Conservation (phyloP, 2,113 vertebrate genomes). For the Stigmatopora nigra region DNA sequence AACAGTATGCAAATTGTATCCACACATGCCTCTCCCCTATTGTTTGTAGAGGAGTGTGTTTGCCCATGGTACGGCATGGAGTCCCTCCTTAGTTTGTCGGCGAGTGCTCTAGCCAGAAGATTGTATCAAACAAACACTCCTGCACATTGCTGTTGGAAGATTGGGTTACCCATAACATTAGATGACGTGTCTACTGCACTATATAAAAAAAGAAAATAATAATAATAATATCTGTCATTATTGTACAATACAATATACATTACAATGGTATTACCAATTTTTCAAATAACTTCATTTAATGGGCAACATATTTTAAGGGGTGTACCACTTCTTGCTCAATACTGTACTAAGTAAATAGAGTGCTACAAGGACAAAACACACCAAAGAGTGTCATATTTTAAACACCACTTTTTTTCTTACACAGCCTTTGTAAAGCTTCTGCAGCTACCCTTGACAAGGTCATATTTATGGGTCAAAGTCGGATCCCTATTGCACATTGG, state of each 20-base stretch:
- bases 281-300: no score
- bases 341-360: no score
- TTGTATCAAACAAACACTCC: conserved; percentile 59
- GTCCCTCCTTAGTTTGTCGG: conserved; percentile 36
- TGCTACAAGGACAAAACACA: not conserved
- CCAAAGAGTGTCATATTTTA: not conserved
- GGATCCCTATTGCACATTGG: not conserved
- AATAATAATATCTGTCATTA: no score
- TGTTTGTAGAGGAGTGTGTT: conserved; percentile 54
- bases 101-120: conserved; percentile 46
- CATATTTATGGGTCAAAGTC: not conserved
- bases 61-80: conserved; percentile 54
- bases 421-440: not conserved
- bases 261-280: no score
- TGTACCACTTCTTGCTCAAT: no score
- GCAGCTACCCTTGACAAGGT: not conserved
- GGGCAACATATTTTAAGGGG: no score
- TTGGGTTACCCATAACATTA: conserved; percentile 44
- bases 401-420: not conserved
- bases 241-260: no score
- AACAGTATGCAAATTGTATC: conserved; percentile 37
- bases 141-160: conserved; percentile 30
- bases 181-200: conserved; percentile 30
- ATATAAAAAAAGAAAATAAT: not conserved
- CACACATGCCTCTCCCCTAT: conserved; percentile 40